These are phyloP conservation scores for Osmerus eperlanus DNA, from an alignment of 2,113 vertebrate species.

Conservation along the genomic window DNA sequence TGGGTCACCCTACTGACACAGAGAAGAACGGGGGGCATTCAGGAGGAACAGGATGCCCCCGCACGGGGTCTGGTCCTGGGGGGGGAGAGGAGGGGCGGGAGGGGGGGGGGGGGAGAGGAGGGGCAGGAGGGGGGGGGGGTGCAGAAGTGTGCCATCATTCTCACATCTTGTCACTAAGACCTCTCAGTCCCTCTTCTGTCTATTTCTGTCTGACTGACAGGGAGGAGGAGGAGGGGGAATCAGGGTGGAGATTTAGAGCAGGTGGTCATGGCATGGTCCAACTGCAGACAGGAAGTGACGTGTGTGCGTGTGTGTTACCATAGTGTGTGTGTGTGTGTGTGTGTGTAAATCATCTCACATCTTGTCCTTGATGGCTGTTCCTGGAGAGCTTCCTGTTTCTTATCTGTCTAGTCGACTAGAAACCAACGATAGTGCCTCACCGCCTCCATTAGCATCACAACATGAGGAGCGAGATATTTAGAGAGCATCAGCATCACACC, in stretches of 20 bases:
- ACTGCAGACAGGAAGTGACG: not conserved
- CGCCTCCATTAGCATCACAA: too few species aligned
- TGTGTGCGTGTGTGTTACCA: not conserved
- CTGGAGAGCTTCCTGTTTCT: slow-evolving; percentile 9
- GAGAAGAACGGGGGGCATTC: slow-evolving; percentile 60
- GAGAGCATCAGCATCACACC: too few species aligned
- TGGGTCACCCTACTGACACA: slow-evolving; percentile 29
- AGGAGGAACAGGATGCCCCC: slow-evolving; percentile 56
- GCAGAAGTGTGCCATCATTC: too few species aligned
- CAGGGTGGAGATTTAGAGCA: not conserved
- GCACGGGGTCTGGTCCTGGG: not conserved
- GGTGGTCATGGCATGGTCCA: not conserved
- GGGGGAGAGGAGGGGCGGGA: not conserved
- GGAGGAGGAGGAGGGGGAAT: not conserved
- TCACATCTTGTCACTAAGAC: too few species aligned
- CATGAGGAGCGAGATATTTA: too few species aligned
- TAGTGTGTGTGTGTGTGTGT: not conserved
- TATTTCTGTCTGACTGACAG: too few species aligned
- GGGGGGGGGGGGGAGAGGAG: too few species aligned
- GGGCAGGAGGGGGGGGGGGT: not conserved
- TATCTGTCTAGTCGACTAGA: not conserved
- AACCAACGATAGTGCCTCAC: too few species aligned
- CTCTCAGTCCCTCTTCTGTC: too few species aligned
- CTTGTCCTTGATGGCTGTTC: slow-evolving; percentile 31
- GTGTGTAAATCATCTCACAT: slow-evolving; percentile 5